phyloP scores from a whole-genome alignment of 2,888 invertebrate species.

The Drosophila pseudotakahashii region DNA sequence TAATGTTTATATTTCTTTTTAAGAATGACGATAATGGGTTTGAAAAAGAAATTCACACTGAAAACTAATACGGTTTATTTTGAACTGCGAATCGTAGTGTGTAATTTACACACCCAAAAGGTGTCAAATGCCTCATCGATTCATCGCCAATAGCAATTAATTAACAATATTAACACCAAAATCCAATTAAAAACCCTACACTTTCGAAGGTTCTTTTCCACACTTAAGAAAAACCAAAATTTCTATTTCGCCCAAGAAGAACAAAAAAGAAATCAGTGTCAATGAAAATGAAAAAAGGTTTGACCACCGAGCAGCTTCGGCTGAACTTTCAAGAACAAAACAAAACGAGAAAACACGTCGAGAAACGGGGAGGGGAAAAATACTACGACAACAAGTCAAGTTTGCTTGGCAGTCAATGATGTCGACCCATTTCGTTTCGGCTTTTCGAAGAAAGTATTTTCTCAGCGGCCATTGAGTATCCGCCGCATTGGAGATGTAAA shows the following conservation, averaged over 20 bases:
- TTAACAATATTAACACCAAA: constrained; percentile 8
- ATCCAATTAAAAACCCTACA: constrained; percentile 8
- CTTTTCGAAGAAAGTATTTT: constrained; percentile 71
- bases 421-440: constrained; percentile 66
- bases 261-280: constrained; percentile 69
- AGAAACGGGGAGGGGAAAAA: constrained; percentile 17
- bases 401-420: constrained; percentile 54
- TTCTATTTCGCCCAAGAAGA: constrained; percentile 30
- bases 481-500: constrained; percentile 46
- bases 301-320: constrained; percentile 40
- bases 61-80: neutral
- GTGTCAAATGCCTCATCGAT: constrained; percentile 9
- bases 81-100: neutral
- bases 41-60: too few species aligned
- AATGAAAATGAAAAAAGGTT: constrained; percentile 73
- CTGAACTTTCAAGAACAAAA: constrained; percentile 62
- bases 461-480: constrained; percentile 54
- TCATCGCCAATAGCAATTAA: neutral
- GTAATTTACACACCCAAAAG: constrained; percentile 8
- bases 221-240: constrained; percentile 16
- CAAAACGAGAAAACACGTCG: constrained; percentile 34
- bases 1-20: too few species aligned
- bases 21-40: too few species aligned
- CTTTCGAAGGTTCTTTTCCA: constrained; percentile 36
- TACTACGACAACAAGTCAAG: constrained; percentile 42